These are phyloP conservation scores for Macrobrachium rosenbergii DNA, from an alignment of 1,140 invertebrate species.

Conservation along the genomic window DNA sequence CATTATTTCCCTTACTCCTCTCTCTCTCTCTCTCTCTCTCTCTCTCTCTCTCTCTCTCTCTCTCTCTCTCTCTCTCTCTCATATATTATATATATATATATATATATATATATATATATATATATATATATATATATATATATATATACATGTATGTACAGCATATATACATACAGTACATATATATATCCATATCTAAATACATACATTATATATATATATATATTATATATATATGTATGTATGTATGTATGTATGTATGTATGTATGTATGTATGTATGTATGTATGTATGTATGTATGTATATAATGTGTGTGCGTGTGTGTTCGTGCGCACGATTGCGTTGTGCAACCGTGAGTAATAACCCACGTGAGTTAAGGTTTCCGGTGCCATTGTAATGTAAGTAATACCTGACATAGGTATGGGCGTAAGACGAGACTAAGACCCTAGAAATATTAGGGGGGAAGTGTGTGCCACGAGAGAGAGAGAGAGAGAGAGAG, in stretches of 20 bases:
- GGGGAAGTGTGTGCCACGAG: too few relatives aligned
- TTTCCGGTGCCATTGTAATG: too few relatives aligned
- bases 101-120: constrained; percentile 10
- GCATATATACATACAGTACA: too few relatives aligned
- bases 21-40: constrained; percentile 30
- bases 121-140: neutral
- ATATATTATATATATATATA: neutral
- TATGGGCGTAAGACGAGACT: too few relatives aligned
- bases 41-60: constrained; percentile 22
- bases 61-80: too few relatives aligned
- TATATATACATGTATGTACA: neutral
- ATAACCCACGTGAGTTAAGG: neutral
- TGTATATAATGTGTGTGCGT: neutral
- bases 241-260: constrained; percentile 3
- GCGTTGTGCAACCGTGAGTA: neutral
- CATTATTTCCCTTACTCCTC: too few relatives aligned
- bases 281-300: constrained; percentile 1
- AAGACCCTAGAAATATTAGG: too few relatives aligned
- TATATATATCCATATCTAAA: too few relatives aligned
- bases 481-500: too few relatives aligned
- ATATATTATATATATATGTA: constrained; percentile 5
- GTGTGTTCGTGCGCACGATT: neutral
- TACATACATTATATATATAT: too few relatives aligned
- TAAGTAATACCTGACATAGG: too few relatives aligned
- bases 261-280: constrained; percentile 14